Percentiles rank a stretch among this genome's conserved stretches.
Evolutionary conservation across 1,140 invertebrate genomes (phyloP).

Genomic region (Cryptotermes secundus): DNA sequence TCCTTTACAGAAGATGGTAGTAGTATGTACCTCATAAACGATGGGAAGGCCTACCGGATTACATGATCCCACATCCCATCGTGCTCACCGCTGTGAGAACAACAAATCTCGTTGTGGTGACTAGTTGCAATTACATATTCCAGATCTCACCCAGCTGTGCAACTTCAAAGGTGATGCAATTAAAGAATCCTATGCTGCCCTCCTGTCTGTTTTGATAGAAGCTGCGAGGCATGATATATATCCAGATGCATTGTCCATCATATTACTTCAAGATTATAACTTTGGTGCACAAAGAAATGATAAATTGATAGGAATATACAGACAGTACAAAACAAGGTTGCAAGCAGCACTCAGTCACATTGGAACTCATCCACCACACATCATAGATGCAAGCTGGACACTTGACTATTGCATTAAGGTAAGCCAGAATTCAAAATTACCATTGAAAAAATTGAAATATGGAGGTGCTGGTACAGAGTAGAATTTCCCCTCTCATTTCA

Average conservation of each 20-base stretch:
- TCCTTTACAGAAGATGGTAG: no score
- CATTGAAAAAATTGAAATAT: no score
- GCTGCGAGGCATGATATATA: slow-evolving; percentile 47
- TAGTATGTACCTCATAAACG: no score
- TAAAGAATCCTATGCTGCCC: slow-evolving; percentile 48
- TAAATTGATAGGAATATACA: slow-evolving; percentile 47
- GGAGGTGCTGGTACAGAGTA: no score
- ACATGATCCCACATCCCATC: no score
- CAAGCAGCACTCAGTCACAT: slow-evolving; percentile 49
- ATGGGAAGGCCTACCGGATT: no score
- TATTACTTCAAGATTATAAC: slow-evolving; percentile 43
- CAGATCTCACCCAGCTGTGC: slow-evolving; percentile 42
- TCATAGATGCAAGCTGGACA: slow-evolving; percentile 66
- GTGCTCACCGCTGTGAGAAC: no score
- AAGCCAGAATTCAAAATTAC: slow-evolving; percentile 32
- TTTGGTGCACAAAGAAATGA: slow-evolving; percentile 43
- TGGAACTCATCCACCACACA: slow-evolving; percentile 55
- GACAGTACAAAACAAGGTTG: slow-evolving; percentile 45
- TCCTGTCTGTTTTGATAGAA: slow-evolving; percentile 49
- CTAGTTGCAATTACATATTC: slow-evolving; percentile 28
- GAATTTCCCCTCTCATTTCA: no score
- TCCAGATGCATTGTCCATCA: slow-evolving; percentile 43
- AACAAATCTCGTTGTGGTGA: background rate
- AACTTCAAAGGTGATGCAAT: slow-evolving; percentile 47
- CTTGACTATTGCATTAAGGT: slow-evolving; percentile 59